Base-by-base conservation (phyloP, 2,888 invertebrate genomes). In the Ophraella communa region DNA sequence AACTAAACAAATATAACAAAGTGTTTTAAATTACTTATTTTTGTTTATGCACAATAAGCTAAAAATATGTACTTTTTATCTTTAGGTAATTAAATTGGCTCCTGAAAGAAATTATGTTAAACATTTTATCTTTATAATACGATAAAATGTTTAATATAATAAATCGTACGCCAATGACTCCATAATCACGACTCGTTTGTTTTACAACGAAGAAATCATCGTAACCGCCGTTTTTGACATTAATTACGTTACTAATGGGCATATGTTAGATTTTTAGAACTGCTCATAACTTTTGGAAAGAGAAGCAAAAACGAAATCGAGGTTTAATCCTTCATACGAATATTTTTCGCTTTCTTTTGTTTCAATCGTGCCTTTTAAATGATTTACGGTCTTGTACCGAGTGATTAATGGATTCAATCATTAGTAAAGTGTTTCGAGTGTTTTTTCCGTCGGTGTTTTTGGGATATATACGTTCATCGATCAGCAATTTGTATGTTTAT, bases 211-310 rank as follows among this genome's bases (percentile, higher is more conserved):
- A 80, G 79, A 79, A 79, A 80, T 80, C 80, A 80, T 79, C 75
- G 72, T 68, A 79, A 79, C 73, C 77, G 78, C 79, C 39, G 74
- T 69, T 76, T 78, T 72, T 79, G 80, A 80, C 80, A 72, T 78
- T 79, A 79, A 80, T 80, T 80, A 79, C 76, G 73, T 71, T 71
- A 72, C 78, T 79, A 80, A 80, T 80, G 79, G 78, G 78, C 76
- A 79, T 80, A 76, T 75, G 78, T 79, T 79, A 80, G 77, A 79
- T 79, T 77, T 77, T 76, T 78, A 66, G 56, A 54, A 62, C 44
- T 21, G 66, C 69, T 71, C 75, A 69, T 77, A 77, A 76, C 69
- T 77, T 72, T 72, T 33, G 67, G 61, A 49, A 54, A n/a, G n/a
- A n/a, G 45, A 45, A 33, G 57, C 66, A 72, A 71, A 72, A 71